Conservation (phyloP, 1,140 invertebrate species). For the Drosophila micromelanica region DNA sequence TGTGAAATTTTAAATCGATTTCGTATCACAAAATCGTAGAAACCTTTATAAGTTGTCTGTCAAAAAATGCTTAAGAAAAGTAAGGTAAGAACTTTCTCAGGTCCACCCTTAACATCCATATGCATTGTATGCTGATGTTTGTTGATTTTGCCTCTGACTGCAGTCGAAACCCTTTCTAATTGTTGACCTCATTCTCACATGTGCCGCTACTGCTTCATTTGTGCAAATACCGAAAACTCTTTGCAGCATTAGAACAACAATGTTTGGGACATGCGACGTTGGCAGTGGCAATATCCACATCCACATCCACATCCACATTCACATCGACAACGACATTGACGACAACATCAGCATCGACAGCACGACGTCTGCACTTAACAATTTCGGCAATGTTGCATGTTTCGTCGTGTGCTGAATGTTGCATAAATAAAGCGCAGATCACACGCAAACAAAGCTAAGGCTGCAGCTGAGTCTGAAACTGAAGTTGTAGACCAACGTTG, state of each 20-base stretch:
- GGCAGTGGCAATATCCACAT: constrained; percentile 36
- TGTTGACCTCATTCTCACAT: constrained; percentile 68
- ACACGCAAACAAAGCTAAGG: constrained; percentile 73
- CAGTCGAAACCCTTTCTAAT: constrained; percentile 21
- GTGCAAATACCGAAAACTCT: constrained; percentile 67
- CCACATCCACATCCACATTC: constrained; percentile 39
- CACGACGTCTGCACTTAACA: constrained; percentile 77
- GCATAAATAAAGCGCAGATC: constrained; percentile 81
- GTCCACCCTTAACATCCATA: background rate
- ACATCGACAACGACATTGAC: constrained; percentile 48
- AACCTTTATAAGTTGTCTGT: too few species aligned
- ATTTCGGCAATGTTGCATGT: constrained; percentile 80
- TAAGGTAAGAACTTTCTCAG: too few species aligned
- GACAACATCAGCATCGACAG: constrained; percentile 57
- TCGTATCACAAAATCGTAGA: too few species aligned
- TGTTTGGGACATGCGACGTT: constrained; percentile 16
- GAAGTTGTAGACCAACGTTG: constrained; percentile 30
- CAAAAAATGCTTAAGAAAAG: too few species aligned
- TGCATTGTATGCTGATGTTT: background rate
- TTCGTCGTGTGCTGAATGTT: constrained; percentile 80
- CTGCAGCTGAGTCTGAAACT: constrained; percentile 27
- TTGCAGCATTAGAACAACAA: constrained; percentile 68
- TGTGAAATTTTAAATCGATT: too few species aligned
- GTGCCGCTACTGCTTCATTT: constrained; percentile 69
- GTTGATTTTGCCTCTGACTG: constrained; percentile 15